Conservation (phyloP, 2,113 vertebrate species). For the Bubo bubo region DNA sequence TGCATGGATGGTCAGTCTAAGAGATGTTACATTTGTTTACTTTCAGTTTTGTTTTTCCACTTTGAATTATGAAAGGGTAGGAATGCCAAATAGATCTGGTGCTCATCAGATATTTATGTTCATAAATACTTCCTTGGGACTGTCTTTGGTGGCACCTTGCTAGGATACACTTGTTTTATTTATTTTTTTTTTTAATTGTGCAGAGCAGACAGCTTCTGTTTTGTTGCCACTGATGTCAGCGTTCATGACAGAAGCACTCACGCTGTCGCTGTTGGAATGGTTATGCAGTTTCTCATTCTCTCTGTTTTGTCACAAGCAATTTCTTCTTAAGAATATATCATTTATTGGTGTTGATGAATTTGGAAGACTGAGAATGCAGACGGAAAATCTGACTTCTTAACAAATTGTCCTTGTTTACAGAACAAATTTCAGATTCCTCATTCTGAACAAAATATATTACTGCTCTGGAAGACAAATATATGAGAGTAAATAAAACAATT, state of each 20-base stretch:
- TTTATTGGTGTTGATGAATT: not conserved
- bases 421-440: not conserved
- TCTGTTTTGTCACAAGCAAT: not conserved
- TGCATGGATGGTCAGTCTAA: not conserved
- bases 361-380: not conserved
- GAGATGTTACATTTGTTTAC: not conserved
- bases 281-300: not conserved
- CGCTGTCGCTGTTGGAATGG: not conserved
- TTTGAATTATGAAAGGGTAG: accelerated
- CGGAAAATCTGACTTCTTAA: not conserved
- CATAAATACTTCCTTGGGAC: not conserved
- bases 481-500: not conserved
- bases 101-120: not conserved
- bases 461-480: not conserved
- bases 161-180: not conserved
- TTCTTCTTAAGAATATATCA: not conserved
- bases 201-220: not conserved
- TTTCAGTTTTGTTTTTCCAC: not conserved
- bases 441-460: not conserved
- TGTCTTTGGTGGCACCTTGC: not conserved
- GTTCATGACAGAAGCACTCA: not conserved
- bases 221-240: not conserved
- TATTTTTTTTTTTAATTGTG: not conserved
- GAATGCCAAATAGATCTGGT: not conserved
- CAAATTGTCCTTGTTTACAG: not conserved